Conservation (phyloP, 2,113 vertebrate species). For the Halcyon malimbica region DNA sequence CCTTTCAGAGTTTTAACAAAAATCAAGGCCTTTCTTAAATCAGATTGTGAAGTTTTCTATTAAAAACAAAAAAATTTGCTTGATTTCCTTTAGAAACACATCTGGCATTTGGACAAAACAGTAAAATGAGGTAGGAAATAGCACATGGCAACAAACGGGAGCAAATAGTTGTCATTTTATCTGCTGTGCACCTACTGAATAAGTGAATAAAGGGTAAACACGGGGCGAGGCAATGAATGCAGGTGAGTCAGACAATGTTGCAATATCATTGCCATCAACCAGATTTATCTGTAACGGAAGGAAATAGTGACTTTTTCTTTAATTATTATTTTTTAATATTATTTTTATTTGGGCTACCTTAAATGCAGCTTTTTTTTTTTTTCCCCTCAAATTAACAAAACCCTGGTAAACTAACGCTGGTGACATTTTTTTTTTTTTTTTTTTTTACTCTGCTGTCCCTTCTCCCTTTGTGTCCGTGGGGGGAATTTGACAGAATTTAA, state of each 20-base stretch:
- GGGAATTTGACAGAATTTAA: too few relatives aligned
- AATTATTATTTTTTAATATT: too few relatives aligned
- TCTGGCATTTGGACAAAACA: not conserved
- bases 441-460: not conserved
- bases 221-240: not conserved
- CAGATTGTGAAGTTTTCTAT: not conserved
- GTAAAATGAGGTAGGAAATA: not conserved
- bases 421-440: not conserved
- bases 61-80: not conserved
- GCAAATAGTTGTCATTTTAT: not conserved
- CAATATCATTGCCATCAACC: not conserved
- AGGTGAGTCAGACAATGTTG: not conserved
- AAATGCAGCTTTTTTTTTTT: accelerated
- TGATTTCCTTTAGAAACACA: not conserved
- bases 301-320: too few relatives aligned
- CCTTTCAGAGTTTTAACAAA: not conserved
- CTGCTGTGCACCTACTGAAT: not conserved
- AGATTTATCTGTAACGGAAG: not conserved
- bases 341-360: not conserved
- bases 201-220: not conserved
- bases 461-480: accelerated
- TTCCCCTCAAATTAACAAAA: not conserved
- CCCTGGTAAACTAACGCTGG: accelerated
- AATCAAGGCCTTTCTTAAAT: not conserved
- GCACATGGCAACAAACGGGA: too few relatives aligned